Base-by-base conservation (phyloP, 2,113 vertebrate genomes). In the Chionodraco myersi region DNA sequence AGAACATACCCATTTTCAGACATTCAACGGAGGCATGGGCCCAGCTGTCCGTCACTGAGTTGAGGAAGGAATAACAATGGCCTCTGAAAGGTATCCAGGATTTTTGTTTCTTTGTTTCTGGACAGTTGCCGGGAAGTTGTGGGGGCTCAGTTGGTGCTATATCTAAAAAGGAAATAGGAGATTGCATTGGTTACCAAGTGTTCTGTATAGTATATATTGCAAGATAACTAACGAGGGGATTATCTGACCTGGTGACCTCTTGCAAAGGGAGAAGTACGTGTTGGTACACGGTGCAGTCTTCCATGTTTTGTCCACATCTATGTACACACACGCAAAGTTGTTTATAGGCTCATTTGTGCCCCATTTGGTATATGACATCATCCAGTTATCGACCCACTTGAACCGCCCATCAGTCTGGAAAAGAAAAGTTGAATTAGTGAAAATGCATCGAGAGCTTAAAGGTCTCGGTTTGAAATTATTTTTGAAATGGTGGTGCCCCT, bases 21-120 rank as follows among this genome's bases (percentile, higher is more conserved):
- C 98, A 99, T 72, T 97, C 96, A 75, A 99, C 94, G 14, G 97
- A 96, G 3, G 97, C 96, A 8, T 96, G 95, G 5, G 97, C 95
- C 98, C 97, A 99, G 80, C 93, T 96, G 18, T 94, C 94, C 10
- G 86, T 83, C 18, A 83, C 69, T 0, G 96, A 93, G 30, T 88
- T 93, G 51, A 95, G 85, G 63, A 99, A 93, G 2, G 94, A 81
- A 75, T 99, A 99, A 65, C 98, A 99, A 70, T 98, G 94, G 23
- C 96, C 95, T 44, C 95, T 94, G 86, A 98, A 99, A 36, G 98
- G 97, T n/a, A 99, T 92, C 98, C 98, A 99, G 0, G 93, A 79
- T 14, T 75, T 93, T 34, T 78, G 80, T 1, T 86, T 93, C 49
- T 88, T 91, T 26, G 95, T 84, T 73, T 98, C 96, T 0, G 98